These are phyloP conservation scores for Drosophila stalkeri DNA, from an alignment of 2,888 invertebrate species.

Conservation along the genomic window DNA sequence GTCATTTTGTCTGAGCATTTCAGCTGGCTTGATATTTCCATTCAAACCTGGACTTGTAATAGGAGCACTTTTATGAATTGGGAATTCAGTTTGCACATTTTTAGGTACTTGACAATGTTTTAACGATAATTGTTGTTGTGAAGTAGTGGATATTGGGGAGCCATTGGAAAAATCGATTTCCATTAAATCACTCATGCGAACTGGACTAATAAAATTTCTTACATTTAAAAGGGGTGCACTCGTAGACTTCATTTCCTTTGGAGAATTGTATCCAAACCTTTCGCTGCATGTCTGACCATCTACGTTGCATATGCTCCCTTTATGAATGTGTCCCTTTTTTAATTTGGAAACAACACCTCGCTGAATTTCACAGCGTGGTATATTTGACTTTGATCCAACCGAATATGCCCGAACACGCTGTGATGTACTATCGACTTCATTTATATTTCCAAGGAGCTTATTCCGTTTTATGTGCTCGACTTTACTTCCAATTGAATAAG, in stretches of 20 bases:
- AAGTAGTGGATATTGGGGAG: constrained; percentile 36
- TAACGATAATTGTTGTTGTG: constrained; percentile 50
- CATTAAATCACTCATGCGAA: constrained; percentile 92
- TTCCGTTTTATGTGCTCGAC: constrained; percentile 88
- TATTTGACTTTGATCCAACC: constrained; percentile 89
- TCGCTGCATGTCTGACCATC: constrained; percentile 53
- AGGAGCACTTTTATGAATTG: constrained; percentile 22
- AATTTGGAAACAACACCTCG: constrained; percentile 75
- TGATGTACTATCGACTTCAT: constrained; percentile 85
- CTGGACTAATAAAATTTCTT: constrained; percentile 86
- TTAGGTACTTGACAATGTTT: constrained; percentile 42
- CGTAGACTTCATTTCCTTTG: constrained; percentile 87
- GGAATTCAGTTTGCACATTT: constrained; percentile 24
- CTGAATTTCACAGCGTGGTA: constrained; percentile 82
- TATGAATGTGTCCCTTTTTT: constrained; percentile 54
- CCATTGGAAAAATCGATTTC: constrained; percentile 90
- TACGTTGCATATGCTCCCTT: constrained; percentile 71
- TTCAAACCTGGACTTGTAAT: constrained; percentile 34
- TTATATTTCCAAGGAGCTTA: constrained; percentile 85
- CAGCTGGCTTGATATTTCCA: constrained; percentile 46
- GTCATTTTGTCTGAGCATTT: constrained; percentile 44
- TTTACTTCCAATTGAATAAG: constrained; percentile 94
- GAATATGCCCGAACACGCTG: constrained; percentile 91
- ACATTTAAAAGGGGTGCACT: constrained; percentile 89
- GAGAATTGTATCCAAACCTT: constrained; percentile 34